These are phyloP conservation scores for Pterostichus madidus DNA, from an alignment of 2,888 invertebrate genomes.

Conservation along the genomic window DNA sequence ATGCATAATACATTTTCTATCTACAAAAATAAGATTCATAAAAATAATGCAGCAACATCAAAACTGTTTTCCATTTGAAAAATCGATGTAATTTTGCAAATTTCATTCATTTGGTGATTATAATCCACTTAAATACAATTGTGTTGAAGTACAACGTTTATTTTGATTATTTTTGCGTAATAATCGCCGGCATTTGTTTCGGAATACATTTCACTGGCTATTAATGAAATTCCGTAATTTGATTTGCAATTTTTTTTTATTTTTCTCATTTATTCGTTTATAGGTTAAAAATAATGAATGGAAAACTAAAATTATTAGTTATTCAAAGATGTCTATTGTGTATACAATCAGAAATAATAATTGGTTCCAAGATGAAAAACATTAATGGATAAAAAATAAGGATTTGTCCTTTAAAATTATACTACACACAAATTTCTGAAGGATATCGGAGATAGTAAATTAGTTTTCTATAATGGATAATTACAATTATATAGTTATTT, in stretches of 20 bases:
- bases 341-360: no score
- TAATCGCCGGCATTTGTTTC: conserved; percentile 3
- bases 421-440: no score
- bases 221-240: not conserved
- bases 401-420: no score
- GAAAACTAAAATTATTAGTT: no score
- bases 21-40: no score
- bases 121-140: conserved; percentile 29
- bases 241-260: not conserved
- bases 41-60: not conserved
- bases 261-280: not conserved
- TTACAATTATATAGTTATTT: no score
- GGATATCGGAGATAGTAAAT: no score
- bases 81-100: conserved; percentile 15
- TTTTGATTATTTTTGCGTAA: conserved; percentile 23
- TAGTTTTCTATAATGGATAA: no score
- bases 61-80: not conserved
- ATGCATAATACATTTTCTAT: not conserved
- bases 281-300: not conserved
- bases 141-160: not conserved
- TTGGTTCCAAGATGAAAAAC: no score
- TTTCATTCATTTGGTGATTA: not conserved
- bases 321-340: no score
- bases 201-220: conserved; percentile 4
- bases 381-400: no score